Evolutionary conservation across 2,797 vertebrate genomes (phyloP).

Genomic region (Clarias fuscus): DNA sequence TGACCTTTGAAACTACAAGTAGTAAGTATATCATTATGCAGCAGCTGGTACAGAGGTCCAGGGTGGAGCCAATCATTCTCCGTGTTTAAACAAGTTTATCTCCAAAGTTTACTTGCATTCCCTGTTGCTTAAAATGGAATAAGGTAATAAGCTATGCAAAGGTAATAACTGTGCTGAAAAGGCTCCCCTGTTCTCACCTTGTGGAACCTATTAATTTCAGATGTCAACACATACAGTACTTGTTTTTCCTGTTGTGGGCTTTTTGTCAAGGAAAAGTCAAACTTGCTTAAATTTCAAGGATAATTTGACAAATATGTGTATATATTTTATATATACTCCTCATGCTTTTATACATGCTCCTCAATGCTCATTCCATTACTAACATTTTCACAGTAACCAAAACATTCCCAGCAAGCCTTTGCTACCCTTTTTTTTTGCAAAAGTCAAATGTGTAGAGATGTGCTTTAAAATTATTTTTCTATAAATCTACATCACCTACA

Average conservation of each 20-base stretch:
- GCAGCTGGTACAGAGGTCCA: not conserved
- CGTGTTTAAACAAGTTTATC: not conserved
- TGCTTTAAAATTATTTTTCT: not conserved
- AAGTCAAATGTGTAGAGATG: not conserved
- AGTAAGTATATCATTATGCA: not conserved
- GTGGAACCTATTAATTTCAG: not conserved
- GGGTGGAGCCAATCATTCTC: not conserved
- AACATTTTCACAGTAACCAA: not conserved
- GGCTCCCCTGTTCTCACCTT: not conserved
- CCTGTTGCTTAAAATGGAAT: not conserved
- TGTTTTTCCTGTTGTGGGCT: slow-evolving; percentile 9
- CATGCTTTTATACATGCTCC: too few relatives aligned
- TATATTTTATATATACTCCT: not conserved
- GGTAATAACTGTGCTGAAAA: not conserved
- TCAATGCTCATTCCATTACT: not conserved
- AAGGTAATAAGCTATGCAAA: not conserved
- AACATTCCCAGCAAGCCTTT: not conserved
- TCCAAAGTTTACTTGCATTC: not conserved
- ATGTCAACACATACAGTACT: not conserved
- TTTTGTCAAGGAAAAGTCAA: not conserved
- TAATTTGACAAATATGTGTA: not conserved
- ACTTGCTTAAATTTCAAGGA: not conserved
- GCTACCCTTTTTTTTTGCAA: not conserved
- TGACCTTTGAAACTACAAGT: slow-evolving; percentile 13
- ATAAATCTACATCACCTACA: not conserved